phyloP scores from a whole-genome alignment of 2,888 invertebrate genomes.

The Alentia gelatinosa region DNA sequence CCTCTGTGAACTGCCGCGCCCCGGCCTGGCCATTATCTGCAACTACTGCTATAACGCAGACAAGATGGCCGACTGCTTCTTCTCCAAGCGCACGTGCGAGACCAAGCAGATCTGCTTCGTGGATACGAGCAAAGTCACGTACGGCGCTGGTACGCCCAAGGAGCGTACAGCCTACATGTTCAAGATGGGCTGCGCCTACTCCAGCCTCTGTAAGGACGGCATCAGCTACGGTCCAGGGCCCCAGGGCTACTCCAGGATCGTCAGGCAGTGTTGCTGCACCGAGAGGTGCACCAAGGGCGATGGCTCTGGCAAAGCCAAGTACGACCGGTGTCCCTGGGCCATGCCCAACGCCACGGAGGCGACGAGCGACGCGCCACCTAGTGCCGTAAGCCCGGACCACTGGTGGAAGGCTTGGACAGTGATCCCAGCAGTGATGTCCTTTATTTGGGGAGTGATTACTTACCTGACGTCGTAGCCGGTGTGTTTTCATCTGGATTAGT shows the following conservation, averaged over 20 bases:
- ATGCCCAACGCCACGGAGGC: slow-evolving; percentile 23
- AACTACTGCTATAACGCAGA: slow-evolving; percentile 55
- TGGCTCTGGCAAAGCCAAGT: slow-evolving; percentile 38
- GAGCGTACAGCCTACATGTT: slow-evolving; percentile 51
- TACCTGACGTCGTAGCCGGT: slow-evolving; percentile 28
- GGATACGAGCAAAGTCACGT: slow-evolving; percentile 50
- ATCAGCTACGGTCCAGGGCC: slow-evolving; percentile 55
- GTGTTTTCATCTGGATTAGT: too few species aligned
- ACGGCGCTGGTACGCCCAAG: not conserved
- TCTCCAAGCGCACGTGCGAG: not conserved
- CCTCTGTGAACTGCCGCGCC: not conserved
- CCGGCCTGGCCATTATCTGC: not conserved
- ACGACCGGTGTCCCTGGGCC: slow-evolving; percentile 35
- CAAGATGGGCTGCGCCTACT: slow-evolving; percentile 55
- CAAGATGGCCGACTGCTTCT: slow-evolving; percentile 28
- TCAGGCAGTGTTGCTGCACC: slow-evolving; percentile 49
- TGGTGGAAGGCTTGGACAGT: slow-evolving; percentile 30
- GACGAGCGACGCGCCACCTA: not conserved
- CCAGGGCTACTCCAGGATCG: slow-evolving; percentile 52
- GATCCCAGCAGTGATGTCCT: slow-evolving; percentile 10
- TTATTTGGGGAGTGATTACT: not conserved
- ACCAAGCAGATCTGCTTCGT: slow-evolving; percentile 47
- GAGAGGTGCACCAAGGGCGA: slow-evolving; percentile 35
- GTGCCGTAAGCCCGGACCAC: not conserved
- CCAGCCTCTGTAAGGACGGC: slow-evolving; percentile 54